Conservation (phyloP, 1,140 invertebrate species). For the Lepeophtheirus salmonis region DNA sequence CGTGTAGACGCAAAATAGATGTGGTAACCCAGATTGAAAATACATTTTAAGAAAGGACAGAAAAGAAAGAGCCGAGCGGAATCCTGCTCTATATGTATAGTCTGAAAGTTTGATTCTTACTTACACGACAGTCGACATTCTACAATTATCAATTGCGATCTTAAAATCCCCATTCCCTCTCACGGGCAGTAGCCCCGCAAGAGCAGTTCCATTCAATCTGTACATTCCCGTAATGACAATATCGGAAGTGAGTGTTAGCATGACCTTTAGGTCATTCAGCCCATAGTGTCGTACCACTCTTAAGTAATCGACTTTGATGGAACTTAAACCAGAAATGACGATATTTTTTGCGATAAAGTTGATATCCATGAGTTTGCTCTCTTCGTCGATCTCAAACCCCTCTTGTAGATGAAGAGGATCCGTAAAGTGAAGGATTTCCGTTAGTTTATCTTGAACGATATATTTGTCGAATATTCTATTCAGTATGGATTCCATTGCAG, state of each 20-base stretch:
- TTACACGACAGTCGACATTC: not conserved
- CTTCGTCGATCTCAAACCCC: not conserved
- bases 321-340: not conserved
- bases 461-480: not conserved
- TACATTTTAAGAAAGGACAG: too few relatives aligned
- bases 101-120: not conserved
- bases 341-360: not conserved
- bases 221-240: not conserved
- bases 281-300: not conserved
- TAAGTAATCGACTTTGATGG: not conserved
- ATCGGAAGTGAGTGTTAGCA: not conserved
- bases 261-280: not conserved
- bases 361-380: not conserved
- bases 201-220: not conserved
- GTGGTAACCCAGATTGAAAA: too few relatives aligned
- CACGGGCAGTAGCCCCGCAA: not conserved
- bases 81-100: too few relatives aligned
- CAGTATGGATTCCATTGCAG: not conserved
- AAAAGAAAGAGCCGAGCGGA: too few relatives aligned
- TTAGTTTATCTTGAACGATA: not conserved
- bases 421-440: not conserved
- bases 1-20: too few relatives aligned
- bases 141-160: not conserved
- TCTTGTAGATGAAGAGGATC: not conserved
- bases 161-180: not conserved